Evolutionary conservation across 2,888 invertebrate species (phyloP), one percentile per base, ranked within the genome.

Genomic region (Eumerus sabulonum): DNA sequence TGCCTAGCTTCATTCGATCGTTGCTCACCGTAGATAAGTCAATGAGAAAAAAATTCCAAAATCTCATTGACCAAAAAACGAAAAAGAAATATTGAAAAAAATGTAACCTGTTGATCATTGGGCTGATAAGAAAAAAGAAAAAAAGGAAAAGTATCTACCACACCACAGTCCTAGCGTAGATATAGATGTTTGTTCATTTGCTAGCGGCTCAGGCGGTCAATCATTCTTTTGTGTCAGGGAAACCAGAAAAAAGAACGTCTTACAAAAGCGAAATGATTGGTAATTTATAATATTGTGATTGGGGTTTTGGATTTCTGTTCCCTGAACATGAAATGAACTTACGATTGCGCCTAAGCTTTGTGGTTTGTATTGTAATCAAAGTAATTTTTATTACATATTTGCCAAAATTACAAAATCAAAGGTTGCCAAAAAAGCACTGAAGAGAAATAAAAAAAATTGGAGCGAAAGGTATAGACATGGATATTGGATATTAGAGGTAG

Each of bases 101-200:
- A 53, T 38, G 50, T 67, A 63, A 77, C 77, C 73, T 77, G 77
- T 48, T 77, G 77, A 73, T 77, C 57, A 45, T 14, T 63, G 73
- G 67, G 38, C 17, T 68, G 77, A 77, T 72, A 73, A 76, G 59
- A 76, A 71, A 64, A 27, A n/a, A n/a, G n/a, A n/a, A n/a, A n/a
- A n/a, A n/a, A n/a, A n/a, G n/a, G n/a, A n/a, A n/a, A n/a, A n/a
- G n/a, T n/a, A 64, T n/a, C n/a, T n/a, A n/a, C n/a, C n/a, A n/a
- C n/a, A n/a, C n/a, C n/a, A n/a, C n/a, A n/a, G 27, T 27, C 27
- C 27, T 7, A 27, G 27, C 27, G 7, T 27, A 7, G 27, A 27
- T 27, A 27, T 7, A 27, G 27, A 27, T 27, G 7, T 27, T 27
- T 27, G 27, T 27, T 27, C 27, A 27, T 7, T 27, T 27, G 27